phyloP scores from a whole-genome alignment of 2,113 vertebrate genomes.

The Synchiropus splendidus region DNA sequence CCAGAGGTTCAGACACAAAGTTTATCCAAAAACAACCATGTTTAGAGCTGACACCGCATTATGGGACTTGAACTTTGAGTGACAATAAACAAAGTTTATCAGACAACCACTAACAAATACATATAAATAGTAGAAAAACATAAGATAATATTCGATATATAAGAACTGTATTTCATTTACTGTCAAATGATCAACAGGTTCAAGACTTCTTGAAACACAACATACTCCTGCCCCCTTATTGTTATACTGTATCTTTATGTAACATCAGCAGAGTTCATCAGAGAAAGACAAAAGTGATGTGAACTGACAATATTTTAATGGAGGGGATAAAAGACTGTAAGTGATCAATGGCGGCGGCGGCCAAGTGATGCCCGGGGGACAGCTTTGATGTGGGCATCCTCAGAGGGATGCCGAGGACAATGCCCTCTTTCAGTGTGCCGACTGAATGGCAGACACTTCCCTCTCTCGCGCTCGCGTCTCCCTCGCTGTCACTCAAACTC shows the following conservation, averaged over 20 bases:
- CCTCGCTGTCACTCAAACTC: slow-evolving; percentile 23
- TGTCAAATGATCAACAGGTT: too few relatives aligned
- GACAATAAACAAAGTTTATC: too few relatives aligned
- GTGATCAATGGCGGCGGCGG: slow-evolving; percentile 77
- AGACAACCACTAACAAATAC: too few relatives aligned
- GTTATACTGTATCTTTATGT: slow-evolving; percentile 53
- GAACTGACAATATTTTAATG: slow-evolving; percentile 76
- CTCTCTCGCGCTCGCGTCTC: slow-evolving; percentile 26
- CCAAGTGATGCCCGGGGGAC: slow-evolving; percentile 72
- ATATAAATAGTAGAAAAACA: too few relatives aligned
- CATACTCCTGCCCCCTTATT: slow-evolving; percentile 10
- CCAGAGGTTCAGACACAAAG: too few relatives aligned
- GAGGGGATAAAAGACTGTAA: slow-evolving; percentile 75
- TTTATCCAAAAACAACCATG: too few relatives aligned
- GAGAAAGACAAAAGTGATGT: slow-evolving; percentile 72
- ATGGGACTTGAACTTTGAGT: too few relatives aligned
- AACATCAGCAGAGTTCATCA: slow-evolving; percentile 63
- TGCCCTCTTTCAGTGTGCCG: slow-evolving; percentile 68
- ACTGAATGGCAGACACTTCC: slow-evolving; percentile 62
- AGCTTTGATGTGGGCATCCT: slow-evolving; percentile 77
- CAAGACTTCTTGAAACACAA: slow-evolving; percentile 1
- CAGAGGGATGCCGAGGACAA: slow-evolving; percentile 71
- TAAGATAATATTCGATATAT: too few relatives aligned
- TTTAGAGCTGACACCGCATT: too few relatives aligned
- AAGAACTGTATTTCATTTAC: too few relatives aligned